Evolutionary conservation across 2,888 invertebrate genomes (phyloP).

Genomic region (Acanthosoma haemorrhoidale): DNA sequence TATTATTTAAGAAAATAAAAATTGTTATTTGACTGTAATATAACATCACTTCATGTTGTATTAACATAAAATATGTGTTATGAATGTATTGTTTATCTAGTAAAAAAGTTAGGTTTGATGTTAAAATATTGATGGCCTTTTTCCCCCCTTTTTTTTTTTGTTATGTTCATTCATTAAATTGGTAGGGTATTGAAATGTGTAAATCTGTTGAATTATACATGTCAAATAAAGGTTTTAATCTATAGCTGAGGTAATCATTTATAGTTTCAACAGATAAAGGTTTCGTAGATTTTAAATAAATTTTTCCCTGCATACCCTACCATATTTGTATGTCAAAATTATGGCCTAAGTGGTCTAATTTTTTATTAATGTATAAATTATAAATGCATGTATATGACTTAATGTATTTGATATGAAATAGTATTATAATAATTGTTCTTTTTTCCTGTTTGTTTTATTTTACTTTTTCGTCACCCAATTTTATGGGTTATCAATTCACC

Average conservation of each 20-base stretch:
- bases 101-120: constrained; percentile 17
- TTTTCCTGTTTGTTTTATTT: not conserved
- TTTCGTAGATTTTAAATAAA: too few relatives aligned
- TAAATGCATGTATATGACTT: constrained; percentile 4
- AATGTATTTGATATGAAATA: constrained; percentile 4
- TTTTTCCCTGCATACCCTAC: not conserved
- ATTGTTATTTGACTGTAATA: not conserved
- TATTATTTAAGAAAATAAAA: not conserved
- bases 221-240: too few relatives aligned
- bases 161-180: not conserved
- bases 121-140: constrained; percentile 18
- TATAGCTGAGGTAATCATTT: too few relatives aligned
- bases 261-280: too few relatives aligned
- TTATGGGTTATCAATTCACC: constrained; percentile 14
- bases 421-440: not conserved
- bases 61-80: constrained; percentile 12
- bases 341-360: constrained; percentile 18
- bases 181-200: not conserved
- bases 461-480: not conserved
- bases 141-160: not conserved
- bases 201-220: too few relatives aligned
- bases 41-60: not conserved
- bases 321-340: not conserved
- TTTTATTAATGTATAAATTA: constrained; percentile 18
- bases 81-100: constrained; percentile 18